These are phyloP conservation scores for Podarcis muralis DNA, from an alignment of 2,113 vertebrate genomes.

Conservation along the genomic window DNA sequence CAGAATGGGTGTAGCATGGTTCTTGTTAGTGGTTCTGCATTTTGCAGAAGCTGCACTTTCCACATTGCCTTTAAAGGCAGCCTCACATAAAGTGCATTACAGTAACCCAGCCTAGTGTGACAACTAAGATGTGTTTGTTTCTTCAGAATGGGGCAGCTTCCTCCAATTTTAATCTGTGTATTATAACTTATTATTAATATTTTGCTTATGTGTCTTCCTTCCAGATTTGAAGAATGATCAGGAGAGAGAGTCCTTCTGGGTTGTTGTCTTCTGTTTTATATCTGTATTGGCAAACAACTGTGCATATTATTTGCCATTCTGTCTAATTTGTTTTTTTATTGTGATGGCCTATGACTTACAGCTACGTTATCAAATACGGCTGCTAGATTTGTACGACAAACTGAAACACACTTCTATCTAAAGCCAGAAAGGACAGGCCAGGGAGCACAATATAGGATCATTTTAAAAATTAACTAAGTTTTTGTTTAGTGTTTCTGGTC, in stretches of 20 bases:
- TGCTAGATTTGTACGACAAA: background rate
- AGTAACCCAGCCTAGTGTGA: background rate
- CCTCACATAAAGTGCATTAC: too few species aligned
- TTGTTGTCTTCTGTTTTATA: background rate
- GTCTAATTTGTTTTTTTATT: background rate
- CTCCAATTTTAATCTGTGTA: background rate
- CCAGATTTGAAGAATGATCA: background rate
- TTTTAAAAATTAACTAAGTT: slow-evolving; percentile 11
- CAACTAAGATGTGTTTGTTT: background rate
- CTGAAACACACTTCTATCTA: background rate
- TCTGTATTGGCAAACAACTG: too few species aligned
- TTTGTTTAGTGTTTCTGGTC: slow-evolving; percentile 22
- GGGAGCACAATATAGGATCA: too few species aligned
- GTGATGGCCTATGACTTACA: background rate
- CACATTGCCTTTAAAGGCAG: too few species aligned
- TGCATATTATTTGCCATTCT: background rate
- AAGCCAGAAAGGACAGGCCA: background rate
- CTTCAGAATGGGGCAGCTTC: background rate
- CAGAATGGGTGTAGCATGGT: too few species aligned
- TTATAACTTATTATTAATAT: background rate
- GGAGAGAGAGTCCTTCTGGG: background rate
- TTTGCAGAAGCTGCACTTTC: too few species aligned
- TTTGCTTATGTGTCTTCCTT: background rate
- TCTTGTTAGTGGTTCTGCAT: too few species aligned
- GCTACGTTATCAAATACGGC: background rate